Evolutionary conservation across 2,797 vertebrate genomes (phyloP), one percentile per base, ranked within the genome.

Genomic region (Denticeps clupeoides): DNA sequence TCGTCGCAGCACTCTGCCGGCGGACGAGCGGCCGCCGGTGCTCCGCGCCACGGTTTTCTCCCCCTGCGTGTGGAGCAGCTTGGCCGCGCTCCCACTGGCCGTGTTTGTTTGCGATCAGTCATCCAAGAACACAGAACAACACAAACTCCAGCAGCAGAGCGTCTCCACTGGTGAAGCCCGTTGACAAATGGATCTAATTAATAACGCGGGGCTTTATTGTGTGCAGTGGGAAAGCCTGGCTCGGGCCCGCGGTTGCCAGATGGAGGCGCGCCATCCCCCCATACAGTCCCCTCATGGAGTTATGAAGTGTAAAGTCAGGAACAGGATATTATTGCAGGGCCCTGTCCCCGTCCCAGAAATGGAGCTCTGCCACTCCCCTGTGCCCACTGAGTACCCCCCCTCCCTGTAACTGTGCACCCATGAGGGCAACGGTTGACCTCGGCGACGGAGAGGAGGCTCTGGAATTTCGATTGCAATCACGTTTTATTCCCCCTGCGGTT

Each of bases 241-340:
- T 42, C 46, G 32, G 31, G 47, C 43, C 61, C 49, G 29, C 43
- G 41, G 59, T 58, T 72, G 60, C 69, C 71, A 79, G 61, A 72
- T 75, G 69, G 74, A 73, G 47, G 26, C 31, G 45, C 31, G 64
- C 66, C 63, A 64, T 53, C 37, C 50, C 58, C 57, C 55, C 70
- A 71, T 63, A 53, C 49, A 60, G 60, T 46, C 67, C 58, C 53
- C 67, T 73, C 64, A 66, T 66, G 69, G 67, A 77, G 67, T 75
- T 70, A 75, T 72, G 68, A 73, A 75, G 69, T 74, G 69, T 64
- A 67, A 78, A 78, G 66, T 69, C 69, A 77, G 77, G 70, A 77
- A 77, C 69, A 73, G 72, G 70, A 79, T 76, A 79, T 81, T 73
- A 78, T 81, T 75, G 66, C 67, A 51, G 74, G 73, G 67, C 70